Evolutionary conservation across 2,797 vertebrate species (phyloP), one percentile per base, ranked within the genome.

Genomic region (Lagorchestes hirsutus): DNA sequence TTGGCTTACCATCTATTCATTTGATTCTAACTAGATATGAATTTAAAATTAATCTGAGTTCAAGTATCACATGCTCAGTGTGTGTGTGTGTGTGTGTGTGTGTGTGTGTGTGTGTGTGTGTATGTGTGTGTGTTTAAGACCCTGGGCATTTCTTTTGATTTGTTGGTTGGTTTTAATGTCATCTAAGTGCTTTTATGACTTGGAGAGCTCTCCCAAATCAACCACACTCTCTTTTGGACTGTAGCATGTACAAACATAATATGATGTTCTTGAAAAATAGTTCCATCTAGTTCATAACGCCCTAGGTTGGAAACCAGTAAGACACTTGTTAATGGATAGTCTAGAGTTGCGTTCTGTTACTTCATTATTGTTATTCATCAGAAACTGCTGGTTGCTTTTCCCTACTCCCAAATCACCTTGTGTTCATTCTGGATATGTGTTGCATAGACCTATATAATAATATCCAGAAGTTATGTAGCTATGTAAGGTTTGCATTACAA

Each of bases 291-390:
- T 40, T 46, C 67, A 46, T 22, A 82, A 40, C 8, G 46, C n/a
- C 8, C 22, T 82, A 82, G 67, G 67, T 40, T 82, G 40, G 40
- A 82, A 82, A 82, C 67, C 18, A 82, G 8, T 4, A 40, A 82
- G 67, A 8, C 6, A 9, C 6, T 40, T 8, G 40, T 22, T 82
- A 46, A 50, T 40, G 62, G 87, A 8, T 90, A 57, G 90, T 55
- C 31, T 40, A 54, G 50, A 59, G 13, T 91, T 67, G 67, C 1
- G 90, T 13, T 54, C 11, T 12, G 59, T 93, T 18, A 87, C 67
- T 3, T 93, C 94, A 54, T 87, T 46, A 5, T 90, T 91, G 57
- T 91, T 93, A 92, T 34, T 93, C 59, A 91, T 94, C 92, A 90
- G n/a, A 74, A 62, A 74, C 67, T 74, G 67, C 67, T 2, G 22